phyloP scores from a whole-genome alignment of 2,113 vertebrate species.

The Burhinus bistriatus region DNA sequence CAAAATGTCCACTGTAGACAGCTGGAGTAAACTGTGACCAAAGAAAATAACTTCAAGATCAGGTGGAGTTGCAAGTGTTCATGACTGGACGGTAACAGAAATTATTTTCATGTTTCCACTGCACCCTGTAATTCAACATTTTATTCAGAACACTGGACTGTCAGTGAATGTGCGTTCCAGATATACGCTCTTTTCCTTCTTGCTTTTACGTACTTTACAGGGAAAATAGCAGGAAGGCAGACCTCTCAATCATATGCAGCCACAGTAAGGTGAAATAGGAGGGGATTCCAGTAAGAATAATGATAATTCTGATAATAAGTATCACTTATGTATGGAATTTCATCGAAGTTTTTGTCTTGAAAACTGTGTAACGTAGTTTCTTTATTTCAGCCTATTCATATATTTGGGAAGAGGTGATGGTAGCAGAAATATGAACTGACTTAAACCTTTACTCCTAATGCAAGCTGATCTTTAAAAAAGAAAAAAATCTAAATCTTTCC shows the following conservation, averaged over 20 bases:
- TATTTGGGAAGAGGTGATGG: neutral
- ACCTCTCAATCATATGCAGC: neutral
- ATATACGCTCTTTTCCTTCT: neutral
- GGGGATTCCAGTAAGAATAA: neutral
- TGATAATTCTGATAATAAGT: neutral
- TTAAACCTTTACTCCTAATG: neutral
- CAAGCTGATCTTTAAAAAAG: neutral
- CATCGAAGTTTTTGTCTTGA: neutral
- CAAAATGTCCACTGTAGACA: neutral
- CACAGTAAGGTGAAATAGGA: neutral
- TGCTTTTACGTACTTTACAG: neutral
- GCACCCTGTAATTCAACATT: neutral
- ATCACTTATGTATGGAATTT: neutral
- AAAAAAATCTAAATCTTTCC: neutral
- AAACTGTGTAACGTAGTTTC: neutral
- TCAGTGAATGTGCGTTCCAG: neutral
- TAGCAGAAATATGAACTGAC: neutral
- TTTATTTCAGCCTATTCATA: neutral
- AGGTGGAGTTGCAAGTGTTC: neutral
- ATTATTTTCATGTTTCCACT: neutral
- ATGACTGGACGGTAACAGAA: neutral
- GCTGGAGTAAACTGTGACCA: neutral
- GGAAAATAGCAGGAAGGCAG: neutral
- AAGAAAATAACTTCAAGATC: neutral
- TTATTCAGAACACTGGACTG: neutral